Conservation (phyloP, 30 jellyfish, hydroid and myxozoan genomes). For the Pelagia noctiluca region DNA sequence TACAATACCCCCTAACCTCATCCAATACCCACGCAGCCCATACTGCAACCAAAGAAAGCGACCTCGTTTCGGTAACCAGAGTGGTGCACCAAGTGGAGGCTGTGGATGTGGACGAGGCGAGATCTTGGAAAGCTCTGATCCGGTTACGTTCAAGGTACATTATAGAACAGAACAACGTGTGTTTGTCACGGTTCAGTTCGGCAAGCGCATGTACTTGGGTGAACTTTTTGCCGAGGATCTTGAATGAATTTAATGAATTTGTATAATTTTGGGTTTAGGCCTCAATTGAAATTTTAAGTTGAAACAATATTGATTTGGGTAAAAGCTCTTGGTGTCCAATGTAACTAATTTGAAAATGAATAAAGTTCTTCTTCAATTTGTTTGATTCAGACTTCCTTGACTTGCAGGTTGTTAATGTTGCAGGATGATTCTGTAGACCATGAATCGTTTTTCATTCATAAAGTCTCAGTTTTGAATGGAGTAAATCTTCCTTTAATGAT, state of each 20-base stretch:
- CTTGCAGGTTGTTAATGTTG: too few species aligned
- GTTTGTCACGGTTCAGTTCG: conserved; percentile 71
- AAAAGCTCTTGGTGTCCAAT: too few species aligned
- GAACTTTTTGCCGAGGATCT: conserved; percentile 74
- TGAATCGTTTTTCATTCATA: too few species aligned
- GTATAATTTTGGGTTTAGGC: too few species aligned
- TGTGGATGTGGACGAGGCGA: conserved; percentile 71
- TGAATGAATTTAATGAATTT: conserved; percentile 48
- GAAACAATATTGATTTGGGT: too few species aligned
- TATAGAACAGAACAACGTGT: conserved; percentile 77
- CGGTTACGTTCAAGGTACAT: conserved; percentile 70
- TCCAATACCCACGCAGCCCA: conserved; percentile 56
- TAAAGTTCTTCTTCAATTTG: too few species aligned
- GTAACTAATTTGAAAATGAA: too few species aligned
- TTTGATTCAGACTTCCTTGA: too few species aligned
- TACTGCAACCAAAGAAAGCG: conserved; percentile 61
- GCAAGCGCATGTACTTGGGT: conserved; percentile 61
- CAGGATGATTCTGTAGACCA: too few species aligned
- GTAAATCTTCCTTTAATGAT: too few species aligned
- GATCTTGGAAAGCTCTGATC: conserved; percentile 47
- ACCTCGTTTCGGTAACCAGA: conserved; percentile 68
- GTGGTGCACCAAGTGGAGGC: conserved; percentile 74
- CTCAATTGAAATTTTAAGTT: too few species aligned
- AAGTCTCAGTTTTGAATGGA: too few species aligned
- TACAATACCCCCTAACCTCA: conserved; percentile 27